Conservation (phyloP, 2,113 vertebrate species). For the Sceloporus tristichus region DNA sequence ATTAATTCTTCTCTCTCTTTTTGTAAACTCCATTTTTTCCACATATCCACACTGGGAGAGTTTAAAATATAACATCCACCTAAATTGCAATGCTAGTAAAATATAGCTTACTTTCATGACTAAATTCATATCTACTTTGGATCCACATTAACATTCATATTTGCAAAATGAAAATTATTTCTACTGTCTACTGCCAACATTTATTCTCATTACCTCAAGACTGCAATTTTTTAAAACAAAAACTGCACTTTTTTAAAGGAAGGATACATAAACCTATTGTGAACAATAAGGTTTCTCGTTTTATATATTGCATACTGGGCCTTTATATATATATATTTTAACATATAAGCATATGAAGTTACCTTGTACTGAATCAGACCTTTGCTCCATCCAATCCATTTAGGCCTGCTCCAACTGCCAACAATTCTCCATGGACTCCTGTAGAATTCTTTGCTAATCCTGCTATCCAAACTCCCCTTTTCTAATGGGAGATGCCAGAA, state of each 20-base stretch:
- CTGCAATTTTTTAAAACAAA: constrained; percentile 19
- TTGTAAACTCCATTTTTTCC: constrained; percentile 50
- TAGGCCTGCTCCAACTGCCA: not conserved
- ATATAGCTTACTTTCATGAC: constrained; percentile 47
- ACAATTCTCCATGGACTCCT: not conserved
- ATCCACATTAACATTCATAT: constrained; percentile 51
- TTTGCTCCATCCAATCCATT: not conserved
- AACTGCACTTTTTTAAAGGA: not conserved
- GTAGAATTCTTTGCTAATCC: not conserved
- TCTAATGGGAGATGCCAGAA: not conserved
- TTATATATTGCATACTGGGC: not conserved
- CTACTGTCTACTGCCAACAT: constrained; percentile 35
- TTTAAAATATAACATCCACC: constrained; percentile 49
- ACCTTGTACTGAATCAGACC: not conserved
- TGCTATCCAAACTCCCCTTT: too few relatives aligned
- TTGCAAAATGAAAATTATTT: constrained; percentile 53
- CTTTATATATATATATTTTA: not conserved
- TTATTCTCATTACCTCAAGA: not conserved
- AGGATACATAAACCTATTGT: not conserved
- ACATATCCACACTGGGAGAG: constrained; percentile 35
- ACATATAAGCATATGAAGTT: not conserved
- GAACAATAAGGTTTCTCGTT: constrained; percentile 38
- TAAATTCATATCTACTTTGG: constrained; percentile 53
- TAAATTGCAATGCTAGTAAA: constrained; percentile 39
- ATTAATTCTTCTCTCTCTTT: constrained; percentile 55